Conservation (phyloP, 2,113 vertebrate genomes). For the Oreochromis tanganicae region DNA sequence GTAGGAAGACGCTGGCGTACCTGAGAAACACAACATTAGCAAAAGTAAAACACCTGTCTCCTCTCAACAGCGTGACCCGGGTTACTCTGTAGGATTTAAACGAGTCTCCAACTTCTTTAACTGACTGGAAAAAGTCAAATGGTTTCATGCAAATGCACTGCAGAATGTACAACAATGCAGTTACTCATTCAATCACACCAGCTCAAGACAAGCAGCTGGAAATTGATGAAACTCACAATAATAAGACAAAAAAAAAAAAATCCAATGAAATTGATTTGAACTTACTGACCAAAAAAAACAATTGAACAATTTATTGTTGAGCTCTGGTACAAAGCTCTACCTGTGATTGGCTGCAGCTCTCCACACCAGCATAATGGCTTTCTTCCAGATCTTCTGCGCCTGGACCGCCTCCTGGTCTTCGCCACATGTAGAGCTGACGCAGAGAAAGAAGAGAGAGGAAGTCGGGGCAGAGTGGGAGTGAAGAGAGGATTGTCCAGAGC, state of each 20-base stretch:
- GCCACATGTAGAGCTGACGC: slow-evolving; percentile 89
- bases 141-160: background rate
- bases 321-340: slow-evolving; percentile 49
- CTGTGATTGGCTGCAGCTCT: slow-evolving; percentile 98
- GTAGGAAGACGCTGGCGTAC: slow-evolving; percentile 97
- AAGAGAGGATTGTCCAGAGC: background rate
- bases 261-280: background rate
- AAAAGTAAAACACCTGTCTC: background rate
- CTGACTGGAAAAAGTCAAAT: background rate
- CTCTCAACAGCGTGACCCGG: background rate
- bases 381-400: slow-evolving; percentile 99
- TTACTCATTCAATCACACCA: background rate
- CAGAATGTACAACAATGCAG: background rate
- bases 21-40: slow-evolving; percentile 54
- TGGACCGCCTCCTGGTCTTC: slow-evolving; percentile 98
- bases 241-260: background rate
- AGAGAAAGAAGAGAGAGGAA: background rate
- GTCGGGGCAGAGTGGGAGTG: background rate
- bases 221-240: background rate
- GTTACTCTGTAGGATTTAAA: background rate
- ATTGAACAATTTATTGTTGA: background rate
- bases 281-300: background rate
- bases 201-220: background rate
- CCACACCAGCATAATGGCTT: slow-evolving; percentile 99
- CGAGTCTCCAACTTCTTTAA: background rate